Evolutionary conservation across 2,797 vertebrate species (phyloP).

Genomic region (Bradypodion ventrale): DNA sequence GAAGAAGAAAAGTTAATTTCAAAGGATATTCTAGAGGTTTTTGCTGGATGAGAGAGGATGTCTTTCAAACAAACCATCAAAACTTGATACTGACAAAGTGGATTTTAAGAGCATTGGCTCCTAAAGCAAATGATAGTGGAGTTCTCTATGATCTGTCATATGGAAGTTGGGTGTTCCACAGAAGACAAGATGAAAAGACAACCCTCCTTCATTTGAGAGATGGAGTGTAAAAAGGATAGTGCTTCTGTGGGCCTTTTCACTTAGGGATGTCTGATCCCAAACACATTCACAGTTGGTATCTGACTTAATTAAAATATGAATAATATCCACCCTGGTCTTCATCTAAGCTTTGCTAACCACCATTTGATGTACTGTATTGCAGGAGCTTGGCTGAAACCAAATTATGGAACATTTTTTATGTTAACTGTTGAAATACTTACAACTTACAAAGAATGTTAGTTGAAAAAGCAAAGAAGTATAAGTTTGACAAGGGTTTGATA

Average conservation of each 20-base stretch:
- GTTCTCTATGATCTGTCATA: conserved; percentile 8
- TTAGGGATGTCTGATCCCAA: conserved; percentile 45
- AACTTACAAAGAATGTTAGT: not conserved
- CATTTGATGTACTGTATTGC: conserved; percentile 51
- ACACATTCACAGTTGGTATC: conserved; percentile 54
- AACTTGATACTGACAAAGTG: conserved; percentile 21
- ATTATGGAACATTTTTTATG: conserved; percentile 38
- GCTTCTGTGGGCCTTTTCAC: conserved; percentile 39
- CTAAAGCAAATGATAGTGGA: conserved; percentile 21
- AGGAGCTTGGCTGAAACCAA: conserved; percentile 54
- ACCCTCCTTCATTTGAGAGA: conserved; percentile 27
- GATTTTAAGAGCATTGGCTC: not conserved
- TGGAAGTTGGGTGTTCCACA: conserved; percentile 14
- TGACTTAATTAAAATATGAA: conserved; percentile 61
- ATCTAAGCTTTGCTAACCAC: conserved; percentile 50
- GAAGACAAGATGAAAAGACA: conserved; percentile 36
- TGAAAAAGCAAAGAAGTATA: not conserved
- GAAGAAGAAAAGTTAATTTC: conserved; percentile 28
- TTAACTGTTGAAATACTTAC: conserved; percentile 42
- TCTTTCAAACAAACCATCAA: not conserved
- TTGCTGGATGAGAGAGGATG: not conserved
- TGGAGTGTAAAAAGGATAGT: conserved; percentile 37
- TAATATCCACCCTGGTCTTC: conserved; percentile 39
- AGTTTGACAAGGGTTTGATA: no score
- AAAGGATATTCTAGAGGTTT: conserved; percentile 27